Percentiles rank a stretch among this genome's conserved stretches.
Evolutionary conservation across 2,113 vertebrate species (phyloP).

Genomic region (Condylura cristata): DNA sequence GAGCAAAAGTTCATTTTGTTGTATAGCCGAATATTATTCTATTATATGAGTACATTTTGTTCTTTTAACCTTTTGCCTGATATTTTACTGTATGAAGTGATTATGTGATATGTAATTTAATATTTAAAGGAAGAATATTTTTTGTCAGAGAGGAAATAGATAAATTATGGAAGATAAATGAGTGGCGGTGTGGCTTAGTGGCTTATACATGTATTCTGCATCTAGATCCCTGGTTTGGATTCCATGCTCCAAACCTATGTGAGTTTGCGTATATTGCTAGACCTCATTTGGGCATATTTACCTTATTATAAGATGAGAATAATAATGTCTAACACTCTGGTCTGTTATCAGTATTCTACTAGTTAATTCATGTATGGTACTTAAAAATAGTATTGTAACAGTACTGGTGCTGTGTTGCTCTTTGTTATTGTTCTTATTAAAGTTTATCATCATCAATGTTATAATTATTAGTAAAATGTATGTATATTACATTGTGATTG

Average conservation of each 20-base stretch:
- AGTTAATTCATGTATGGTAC: neutral
- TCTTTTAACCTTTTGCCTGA: neutral
- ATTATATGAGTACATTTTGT: neutral
- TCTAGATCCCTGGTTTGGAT: neutral
- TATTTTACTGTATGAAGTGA: conserved; percentile 3
- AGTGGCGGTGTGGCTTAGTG: neutral
- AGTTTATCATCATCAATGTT: neutral
- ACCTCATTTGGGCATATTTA: neutral
- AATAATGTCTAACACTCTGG: neutral
- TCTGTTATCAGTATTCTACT: neutral
- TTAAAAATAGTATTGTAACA: neutral
- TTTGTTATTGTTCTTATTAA: neutral
- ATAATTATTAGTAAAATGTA: neutral
- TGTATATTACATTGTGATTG: neutral
- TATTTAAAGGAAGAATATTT: neutral
- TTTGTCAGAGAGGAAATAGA: neutral
- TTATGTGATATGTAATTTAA: neutral
- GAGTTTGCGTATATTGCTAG: neutral
- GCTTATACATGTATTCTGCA: neutral
- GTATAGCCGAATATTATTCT: neutral
- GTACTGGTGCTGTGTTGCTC: neutral
- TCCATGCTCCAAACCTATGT: neutral
- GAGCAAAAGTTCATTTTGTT: conserved; percentile 12
- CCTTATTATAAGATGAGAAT: neutral
- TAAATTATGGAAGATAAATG: neutral